Evolutionary conservation across 2,113 vertebrate species (phyloP).

Genomic region (Grammomys surdaster): DNA sequence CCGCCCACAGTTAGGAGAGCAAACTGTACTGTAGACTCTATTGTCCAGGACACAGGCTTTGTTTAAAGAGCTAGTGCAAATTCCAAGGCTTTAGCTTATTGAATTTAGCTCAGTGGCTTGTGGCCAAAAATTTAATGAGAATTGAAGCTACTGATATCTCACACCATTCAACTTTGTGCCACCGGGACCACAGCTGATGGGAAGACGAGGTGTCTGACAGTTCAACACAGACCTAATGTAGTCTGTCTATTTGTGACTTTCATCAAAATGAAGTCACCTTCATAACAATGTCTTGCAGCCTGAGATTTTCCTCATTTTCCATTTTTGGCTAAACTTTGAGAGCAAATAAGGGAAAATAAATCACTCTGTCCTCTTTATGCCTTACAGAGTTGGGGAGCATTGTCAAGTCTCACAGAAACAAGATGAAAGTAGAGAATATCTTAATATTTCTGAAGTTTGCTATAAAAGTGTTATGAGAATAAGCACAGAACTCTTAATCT

Average conservation of each 20-base stretch:
- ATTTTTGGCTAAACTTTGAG: conserved; percentile 72
- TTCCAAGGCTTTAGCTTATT: conserved; percentile 71
- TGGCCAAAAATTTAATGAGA: conserved; percentile 82
- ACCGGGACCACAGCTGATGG: conserved; percentile 62
- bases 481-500: conserved; percentile 32
- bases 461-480: conserved; percentile 1
- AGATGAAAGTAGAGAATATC: conserved; percentile 40
- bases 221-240: conserved; percentile 74
- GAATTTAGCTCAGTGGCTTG: conserved; percentile 76
- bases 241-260: conserved; percentile 74
- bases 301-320: conserved; percentile 74
- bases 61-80: conserved; percentile 80
- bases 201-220: conserved; percentile 70
- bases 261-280: conserved; percentile 80
- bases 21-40: conserved; percentile 72
- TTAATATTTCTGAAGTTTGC: conserved; percentile 42
- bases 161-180: conserved; percentile 68
- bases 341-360: conserved; percentile 73
- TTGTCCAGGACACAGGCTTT: conserved; percentile 75
- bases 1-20: conserved; percentile 54
- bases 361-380: conserved; percentile 65
- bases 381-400: neutral
- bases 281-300: conserved; percentile 63
- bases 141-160: conserved; percentile 65
- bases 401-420: conserved; percentile 44